Conservation (phyloP, 2,797 vertebrate species). For the Mallotus villosus region DNA sequence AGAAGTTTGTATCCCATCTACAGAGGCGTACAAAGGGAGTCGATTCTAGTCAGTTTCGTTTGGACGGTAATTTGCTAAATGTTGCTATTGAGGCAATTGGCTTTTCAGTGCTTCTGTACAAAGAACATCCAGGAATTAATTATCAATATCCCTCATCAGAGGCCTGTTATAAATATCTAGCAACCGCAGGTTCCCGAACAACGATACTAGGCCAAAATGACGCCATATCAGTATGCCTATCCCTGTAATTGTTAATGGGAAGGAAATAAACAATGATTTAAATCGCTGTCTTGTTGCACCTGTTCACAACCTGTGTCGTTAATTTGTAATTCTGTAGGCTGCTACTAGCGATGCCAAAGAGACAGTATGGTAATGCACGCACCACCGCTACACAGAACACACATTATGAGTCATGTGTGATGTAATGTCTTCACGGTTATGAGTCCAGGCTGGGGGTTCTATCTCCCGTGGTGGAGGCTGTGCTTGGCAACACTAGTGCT, state of each 20-base stretch:
- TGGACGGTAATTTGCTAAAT: too few relatives aligned
- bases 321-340: background rate
- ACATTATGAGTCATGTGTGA: constrained; percentile 68
- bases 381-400: constrained; percentile 7
- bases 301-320: background rate
- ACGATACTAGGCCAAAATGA: background rate
- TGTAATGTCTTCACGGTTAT: constrained; percentile 64
- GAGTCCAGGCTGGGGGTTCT: constrained; percentile 19
- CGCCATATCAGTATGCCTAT: background rate
- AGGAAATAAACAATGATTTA: background rate
- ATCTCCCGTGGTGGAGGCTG: background rate
- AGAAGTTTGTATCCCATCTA: too few relatives aligned
- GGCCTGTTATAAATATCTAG: background rate
- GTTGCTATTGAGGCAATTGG: background rate
- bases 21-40: too few relatives aligned
- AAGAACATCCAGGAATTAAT: background rate
- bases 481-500: constrained; percentile 33
- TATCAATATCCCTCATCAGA: background rate
- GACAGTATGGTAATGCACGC: constrained; percentile 40
- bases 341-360: constrained; percentile 15
- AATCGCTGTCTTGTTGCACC: background rate
- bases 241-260: background rate
- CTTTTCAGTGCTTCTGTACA: too few relatives aligned
- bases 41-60: too few relatives aligned
- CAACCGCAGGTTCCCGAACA: background rate